Base-by-base conservation (phyloP, 2,888 invertebrate species). In the Anaspis maculata region DNA sequence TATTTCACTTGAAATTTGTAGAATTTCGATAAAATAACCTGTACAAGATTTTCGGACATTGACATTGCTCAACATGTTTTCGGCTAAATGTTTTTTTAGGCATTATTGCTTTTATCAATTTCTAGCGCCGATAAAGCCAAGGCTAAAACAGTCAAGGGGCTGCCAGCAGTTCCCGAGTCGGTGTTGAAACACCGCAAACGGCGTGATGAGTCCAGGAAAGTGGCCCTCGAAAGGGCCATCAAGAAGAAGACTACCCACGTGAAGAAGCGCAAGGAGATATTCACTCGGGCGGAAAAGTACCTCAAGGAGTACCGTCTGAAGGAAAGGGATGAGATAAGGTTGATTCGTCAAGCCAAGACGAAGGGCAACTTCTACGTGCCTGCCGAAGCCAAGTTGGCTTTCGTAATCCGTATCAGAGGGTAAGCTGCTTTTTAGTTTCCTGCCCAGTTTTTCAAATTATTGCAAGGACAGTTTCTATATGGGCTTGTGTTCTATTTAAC, bases 141-240 rank as follows among this genome's bases (percentile, higher is more conserved):
- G 44, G 47, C 46, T 22, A 73, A 70, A 74, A 65, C 62, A 25
- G 62, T 58, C 14, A 86, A 83, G 65, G 85, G 85, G 66, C 75
- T 95, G 58, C 95, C 96, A n/a, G 87, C 88, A 44, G 95, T 97
- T 42, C 97, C 98, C 1, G 97, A 98, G 70, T 88, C 94, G 24
- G 84, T 97, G 51, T 76, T 97, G 41, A 97, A 96, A 69, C 86
- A 87, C 63, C 80, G 91, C 54, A 95, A 95, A 70, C 77, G 83
- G 63, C 79, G 84, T 51, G 83, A 84, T 47, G 81, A 81, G 36
- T 74, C 77, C 42, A 79, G 83, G 52, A 74, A 77, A 38, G 72
- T 77, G 26, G 73, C 79, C 41, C 65, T 83, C 25, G 51, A 75
- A 68, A 71, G 76, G 36, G 74, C 74, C 21, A 74, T 80, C 48